Evolutionary conservation across 37 sponge, comb jelly and placozoan species (phyloP).

Genomic region (Ephydatia muelleri): DNA sequence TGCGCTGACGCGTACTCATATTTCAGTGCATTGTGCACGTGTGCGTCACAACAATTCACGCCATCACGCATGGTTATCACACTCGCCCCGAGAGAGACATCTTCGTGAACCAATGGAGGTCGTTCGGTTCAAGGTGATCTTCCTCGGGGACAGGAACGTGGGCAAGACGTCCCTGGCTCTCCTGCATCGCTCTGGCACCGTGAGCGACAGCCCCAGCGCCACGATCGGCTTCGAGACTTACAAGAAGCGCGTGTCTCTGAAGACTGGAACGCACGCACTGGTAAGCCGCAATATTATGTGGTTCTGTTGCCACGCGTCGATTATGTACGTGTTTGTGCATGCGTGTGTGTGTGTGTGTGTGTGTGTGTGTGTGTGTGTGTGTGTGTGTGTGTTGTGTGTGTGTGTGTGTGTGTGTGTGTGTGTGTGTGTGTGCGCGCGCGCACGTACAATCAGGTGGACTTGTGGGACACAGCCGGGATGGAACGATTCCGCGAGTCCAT

Average conservation of each 20-base stretch:
- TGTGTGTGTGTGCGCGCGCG: no score
- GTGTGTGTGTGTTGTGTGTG: not conserved
- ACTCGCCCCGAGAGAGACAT: not conserved
- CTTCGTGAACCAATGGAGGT: not conserved
- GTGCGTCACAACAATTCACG: not conserved
- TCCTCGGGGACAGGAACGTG: slow-evolving; percentile 73
- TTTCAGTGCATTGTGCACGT: no score
- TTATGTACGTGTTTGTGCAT: not conserved
- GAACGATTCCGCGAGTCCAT: slow-evolving; percentile 76
- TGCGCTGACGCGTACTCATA: not conserved
- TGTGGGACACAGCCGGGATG: slow-evolving; percentile 88
- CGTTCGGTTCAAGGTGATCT: slow-evolving; percentile 62
- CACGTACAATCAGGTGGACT: slow-evolving; percentile 19
- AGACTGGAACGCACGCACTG: slow-evolving; percentile 36
- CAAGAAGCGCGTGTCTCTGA: slow-evolving; percentile 45
- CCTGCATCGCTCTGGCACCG: slow-evolving; percentile 31
- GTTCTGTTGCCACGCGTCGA: no score
- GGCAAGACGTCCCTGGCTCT: slow-evolving; percentile 81
- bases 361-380: not conserved
- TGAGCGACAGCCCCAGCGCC: slow-evolving; percentile 16
- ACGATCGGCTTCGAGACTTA: slow-evolving; percentile 84
- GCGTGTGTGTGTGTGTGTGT: not conserved
- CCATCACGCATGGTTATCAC: not conserved
- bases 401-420: not conserved
- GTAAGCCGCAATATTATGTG: slow-evolving; percentile 20